phyloP scores from a whole-genome alignment of 2,888 invertebrate species.

The Dasypolia templi region DNA sequence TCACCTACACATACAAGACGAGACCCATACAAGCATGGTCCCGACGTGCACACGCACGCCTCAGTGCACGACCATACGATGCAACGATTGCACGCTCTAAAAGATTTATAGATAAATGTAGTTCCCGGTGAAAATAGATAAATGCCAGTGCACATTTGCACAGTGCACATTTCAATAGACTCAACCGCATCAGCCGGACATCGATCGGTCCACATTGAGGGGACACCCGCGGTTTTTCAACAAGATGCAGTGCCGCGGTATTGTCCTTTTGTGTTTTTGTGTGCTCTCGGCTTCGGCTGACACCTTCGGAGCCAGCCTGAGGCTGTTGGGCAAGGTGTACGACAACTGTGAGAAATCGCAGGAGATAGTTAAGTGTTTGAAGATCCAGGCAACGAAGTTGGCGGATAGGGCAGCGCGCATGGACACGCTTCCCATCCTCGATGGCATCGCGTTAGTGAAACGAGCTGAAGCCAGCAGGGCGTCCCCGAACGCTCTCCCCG shows the following conservation, averaged over 20 bases:
- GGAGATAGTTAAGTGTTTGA: conserved; percentile 93
- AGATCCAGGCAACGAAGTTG: conserved; percentile 92
- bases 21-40: conserved; percentile 70
- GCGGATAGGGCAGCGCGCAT: conserved; percentile 92
- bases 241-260: conserved; percentile 87
- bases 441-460: conserved; percentile 91
- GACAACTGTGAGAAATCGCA: conserved; percentile 91
- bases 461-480: conserved; percentile 85
- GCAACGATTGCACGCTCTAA: conserved; percentile 91
- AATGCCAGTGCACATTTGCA: conserved; percentile 88
- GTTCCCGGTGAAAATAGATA: conserved; percentile 91
- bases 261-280: conserved; percentile 83
- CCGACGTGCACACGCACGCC: conserved; percentile 74
- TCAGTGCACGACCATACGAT: conserved; percentile 88
- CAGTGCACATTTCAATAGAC: conserved; percentile 89
- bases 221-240: conserved; percentile 83
- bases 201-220: conserved; percentile 72
- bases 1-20: conserved; percentile 71
- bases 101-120: conserved; percentile 91
- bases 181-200: conserved; percentile 76
- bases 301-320: conserved; percentile 84
- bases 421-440: conserved; percentile 91
- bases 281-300: conserved; percentile 82
- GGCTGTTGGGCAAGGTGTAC: conserved; percentile 89
- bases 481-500: conserved; percentile 88